These are phyloP conservation scores for Cactoblastis cactorum DNA, from an alignment of 2,888 invertebrate species.

Conservation along the genomic window DNA sequence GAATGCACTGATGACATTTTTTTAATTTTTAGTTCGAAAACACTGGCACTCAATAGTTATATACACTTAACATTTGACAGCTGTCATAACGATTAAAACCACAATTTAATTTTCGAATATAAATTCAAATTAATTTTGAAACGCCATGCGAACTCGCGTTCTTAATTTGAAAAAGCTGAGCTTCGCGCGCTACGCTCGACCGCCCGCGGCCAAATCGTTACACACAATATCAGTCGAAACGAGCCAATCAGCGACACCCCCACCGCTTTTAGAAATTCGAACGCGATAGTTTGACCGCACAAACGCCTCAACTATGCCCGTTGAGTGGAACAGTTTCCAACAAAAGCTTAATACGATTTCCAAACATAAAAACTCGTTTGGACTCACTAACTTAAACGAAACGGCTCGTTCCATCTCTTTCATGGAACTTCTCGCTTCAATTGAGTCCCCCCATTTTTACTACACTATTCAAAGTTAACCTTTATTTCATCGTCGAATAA, in stretches of 20 bases:
- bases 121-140: conserved; percentile 24
- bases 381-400: conserved; percentile 75
- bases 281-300: conserved; percentile 75
- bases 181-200: conserved; percentile 58
- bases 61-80: conserved; percentile 17
- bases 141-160: conserved; percentile 30
- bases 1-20: conserved; percentile 76
- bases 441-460: conserved; percentile 54
- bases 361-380: conserved; percentile 79
- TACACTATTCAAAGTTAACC: conserved; percentile 30
- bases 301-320: conserved; percentile 75
- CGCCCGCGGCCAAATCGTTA: conserved; percentile 61
- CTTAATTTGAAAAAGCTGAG: conserved; percentile 45
- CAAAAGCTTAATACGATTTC: conserved; percentile 80
- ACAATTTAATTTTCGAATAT: conserved; percentile 26
- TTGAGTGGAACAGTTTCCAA: conserved; percentile 78
- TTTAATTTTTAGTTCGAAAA: conserved; percentile 25
- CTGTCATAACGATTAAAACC: conserved; percentile 24
- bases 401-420: conserved; percentile 66
- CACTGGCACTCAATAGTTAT: conserved; percentile 49
- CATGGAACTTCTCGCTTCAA: conserved; percentile 62
- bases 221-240: conserved; percentile 62
- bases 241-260: conserved; percentile 71
- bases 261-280: conserved; percentile 59
- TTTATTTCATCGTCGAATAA: conserved; percentile 7